Conservation (phyloP, 2,113 vertebrate genomes). For the Ophiodon elongatus region DNA sequence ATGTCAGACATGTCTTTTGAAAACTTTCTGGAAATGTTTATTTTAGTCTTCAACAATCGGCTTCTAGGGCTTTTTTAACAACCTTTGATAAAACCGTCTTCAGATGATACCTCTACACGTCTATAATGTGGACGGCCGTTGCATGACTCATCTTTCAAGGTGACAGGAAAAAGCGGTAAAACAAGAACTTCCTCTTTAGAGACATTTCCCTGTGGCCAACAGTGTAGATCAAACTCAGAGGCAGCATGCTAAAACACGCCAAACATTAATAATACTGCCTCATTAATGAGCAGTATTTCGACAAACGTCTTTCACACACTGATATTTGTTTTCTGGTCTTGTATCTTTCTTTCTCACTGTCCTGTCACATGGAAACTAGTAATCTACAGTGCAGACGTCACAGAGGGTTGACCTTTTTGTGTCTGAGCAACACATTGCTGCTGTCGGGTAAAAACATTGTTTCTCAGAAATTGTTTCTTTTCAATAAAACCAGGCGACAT, state of each 20-base stretch:
- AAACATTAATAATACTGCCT: not conserved
- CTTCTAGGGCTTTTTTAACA: not conserved
- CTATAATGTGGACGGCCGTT: too few relatives aligned
- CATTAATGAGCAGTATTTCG: not conserved
- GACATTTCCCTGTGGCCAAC: not conserved
- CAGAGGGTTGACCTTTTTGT: not conserved
- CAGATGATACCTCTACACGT: not conserved
- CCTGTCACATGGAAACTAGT: not conserved
- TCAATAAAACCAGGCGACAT: not conserved
- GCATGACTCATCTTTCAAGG: too few relatives aligned
- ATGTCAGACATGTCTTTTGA: not conserved
- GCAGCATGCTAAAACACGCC: conserved; percentile 75
- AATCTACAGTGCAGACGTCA: not conserved
- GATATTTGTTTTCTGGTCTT: not conserved
- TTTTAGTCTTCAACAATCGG: fast-evolving
- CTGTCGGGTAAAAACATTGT: not conserved
- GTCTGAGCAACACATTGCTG: not conserved
- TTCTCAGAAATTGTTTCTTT: not conserved
- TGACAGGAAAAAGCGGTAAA: not conserved
- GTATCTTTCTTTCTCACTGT: not conserved
- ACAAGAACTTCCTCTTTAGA: not conserved
- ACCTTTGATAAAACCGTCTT: too few relatives aligned
- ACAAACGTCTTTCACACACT: conserved; percentile 4
- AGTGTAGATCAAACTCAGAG: not conserved
- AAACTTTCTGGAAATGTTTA: not conserved